phyloP scores from a whole-genome alignment of 1,140 invertebrate genomes.

The Apis cerana region DNA sequence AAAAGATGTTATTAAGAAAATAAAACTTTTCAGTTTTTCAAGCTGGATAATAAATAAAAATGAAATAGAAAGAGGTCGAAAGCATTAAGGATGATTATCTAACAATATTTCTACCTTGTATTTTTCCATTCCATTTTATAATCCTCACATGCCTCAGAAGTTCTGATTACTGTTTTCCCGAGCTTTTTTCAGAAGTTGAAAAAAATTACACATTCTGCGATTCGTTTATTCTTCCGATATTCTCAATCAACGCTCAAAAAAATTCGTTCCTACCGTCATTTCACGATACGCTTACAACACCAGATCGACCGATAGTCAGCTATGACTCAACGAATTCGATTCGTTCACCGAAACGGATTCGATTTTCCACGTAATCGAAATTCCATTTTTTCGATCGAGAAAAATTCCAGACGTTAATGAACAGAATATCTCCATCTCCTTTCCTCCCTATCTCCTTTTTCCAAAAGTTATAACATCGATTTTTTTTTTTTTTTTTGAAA shows the following conservation, averaged over 20 bases:
- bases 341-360: slow-evolving; percentile 30
- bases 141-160: no score
- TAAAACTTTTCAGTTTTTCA: no score
- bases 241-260: slow-evolving; percentile 14
- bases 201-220: slow-evolving; percentile 6
- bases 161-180: background rate
- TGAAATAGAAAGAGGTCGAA: no score
- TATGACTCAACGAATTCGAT: slow-evolving; percentile 28
- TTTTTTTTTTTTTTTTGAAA: no score
- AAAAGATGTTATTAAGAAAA: no score
- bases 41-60: no score
- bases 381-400: slow-evolving; percentile 4
- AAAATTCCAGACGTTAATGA: slow-evolving; percentile 13
- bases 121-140: no score
- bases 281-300: slow-evolving; percentile 21
- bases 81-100: no score
- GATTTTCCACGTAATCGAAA: slow-evolving; percentile 32
- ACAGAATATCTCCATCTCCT: background rate
- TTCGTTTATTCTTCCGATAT: background rate
- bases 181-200: background rate
- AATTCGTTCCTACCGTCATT: slow-evolving; percentile 32
- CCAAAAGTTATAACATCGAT: no score
- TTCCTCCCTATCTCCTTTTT: background rate
- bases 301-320: background rate
- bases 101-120: no score